A percentile compares a stretch with the other conserved stretches of the same genome.
Evolutionary conservation across 2,797 vertebrate genomes (phyloP).

Genomic region (Tapirus indicus): DNA sequence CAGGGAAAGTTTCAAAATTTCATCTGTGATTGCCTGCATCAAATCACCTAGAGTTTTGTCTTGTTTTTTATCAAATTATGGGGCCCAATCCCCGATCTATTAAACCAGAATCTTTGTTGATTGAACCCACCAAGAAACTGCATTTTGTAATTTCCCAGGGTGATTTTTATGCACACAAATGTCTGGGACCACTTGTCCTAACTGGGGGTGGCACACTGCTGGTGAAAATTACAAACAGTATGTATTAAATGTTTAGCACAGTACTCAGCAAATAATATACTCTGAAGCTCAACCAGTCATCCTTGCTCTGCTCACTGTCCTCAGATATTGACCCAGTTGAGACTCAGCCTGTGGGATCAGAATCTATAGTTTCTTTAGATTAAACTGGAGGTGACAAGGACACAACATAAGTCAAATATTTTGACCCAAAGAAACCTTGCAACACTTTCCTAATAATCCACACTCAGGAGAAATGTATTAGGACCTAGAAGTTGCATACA

Average conservation of each 20-base stretch:
- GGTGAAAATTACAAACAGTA: neutral
- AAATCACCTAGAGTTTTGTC: neutral
- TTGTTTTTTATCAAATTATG: neutral
- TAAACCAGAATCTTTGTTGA: neutral
- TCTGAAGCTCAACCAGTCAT: neutral
- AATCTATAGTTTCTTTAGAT: neutral
- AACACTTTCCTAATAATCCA: neutral
- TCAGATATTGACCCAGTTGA: neutral
- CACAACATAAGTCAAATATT: slow-evolving; percentile 18
- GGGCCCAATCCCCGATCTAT: neutral
- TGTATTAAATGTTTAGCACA: neutral
- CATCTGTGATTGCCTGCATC: neutral
- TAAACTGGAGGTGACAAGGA: neutral
- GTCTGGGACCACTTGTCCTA: too few species aligned
- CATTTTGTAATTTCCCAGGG: neutral
- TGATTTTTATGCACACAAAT: neutral
- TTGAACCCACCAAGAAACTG: neutral
- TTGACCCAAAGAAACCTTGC: neutral
- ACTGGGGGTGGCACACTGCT: rapidly evolving
- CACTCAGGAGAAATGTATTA: neutral
- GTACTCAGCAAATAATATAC: neutral
- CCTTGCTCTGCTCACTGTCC: neutral
- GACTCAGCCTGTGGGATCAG: neutral
- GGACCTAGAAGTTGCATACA: neutral
- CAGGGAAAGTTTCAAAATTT: neutral